phyloP scores from a whole-genome alignment of 2,888 invertebrate species.

The Archips xylosteana region DNA sequence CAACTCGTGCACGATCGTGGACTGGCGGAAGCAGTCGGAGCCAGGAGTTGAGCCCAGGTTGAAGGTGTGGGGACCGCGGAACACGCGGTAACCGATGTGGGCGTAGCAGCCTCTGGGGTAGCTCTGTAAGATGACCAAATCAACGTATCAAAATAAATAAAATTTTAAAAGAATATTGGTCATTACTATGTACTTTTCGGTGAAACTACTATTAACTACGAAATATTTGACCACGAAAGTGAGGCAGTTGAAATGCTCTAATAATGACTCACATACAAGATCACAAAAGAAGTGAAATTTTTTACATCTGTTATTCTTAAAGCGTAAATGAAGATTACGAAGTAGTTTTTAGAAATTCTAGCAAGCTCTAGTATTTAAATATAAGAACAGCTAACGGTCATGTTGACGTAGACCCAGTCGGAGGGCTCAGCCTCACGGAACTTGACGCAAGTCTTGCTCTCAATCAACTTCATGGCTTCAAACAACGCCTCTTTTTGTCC shows the following conservation, averaged over 20 bases:
- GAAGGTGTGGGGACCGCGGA: background rate
- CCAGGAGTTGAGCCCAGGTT: conserved; percentile 7
- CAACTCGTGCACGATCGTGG: conserved; percentile 26
- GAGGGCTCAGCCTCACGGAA: background rate
- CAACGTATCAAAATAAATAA: too few relatives aligned
- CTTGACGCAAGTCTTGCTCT: conserved; percentile 5
- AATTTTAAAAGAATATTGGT: too few relatives aligned
- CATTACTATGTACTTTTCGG: too few relatives aligned
- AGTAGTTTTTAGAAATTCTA: too few relatives aligned
- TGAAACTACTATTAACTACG: too few relatives aligned
- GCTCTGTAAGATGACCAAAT: background rate
- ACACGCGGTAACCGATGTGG: background rate
- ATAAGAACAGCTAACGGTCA: background rate
- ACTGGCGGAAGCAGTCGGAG: background rate
- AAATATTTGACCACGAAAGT: too few relatives aligned
- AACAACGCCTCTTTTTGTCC: background rate
- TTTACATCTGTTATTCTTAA: too few relatives aligned
- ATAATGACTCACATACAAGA: too few relatives aligned
- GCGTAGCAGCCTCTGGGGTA: conserved; percentile 7
- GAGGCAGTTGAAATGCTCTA: too few relatives aligned
- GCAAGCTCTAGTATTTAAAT: too few relatives aligned
- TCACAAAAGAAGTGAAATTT: too few relatives aligned
- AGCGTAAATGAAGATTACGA: too few relatives aligned
- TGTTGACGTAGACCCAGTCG: background rate
- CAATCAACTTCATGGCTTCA: conserved; percentile 1